Evolutionary conservation across 2,888 invertebrate genomes (phyloP).

Genomic region (Colostygia pectinataria): DNA sequence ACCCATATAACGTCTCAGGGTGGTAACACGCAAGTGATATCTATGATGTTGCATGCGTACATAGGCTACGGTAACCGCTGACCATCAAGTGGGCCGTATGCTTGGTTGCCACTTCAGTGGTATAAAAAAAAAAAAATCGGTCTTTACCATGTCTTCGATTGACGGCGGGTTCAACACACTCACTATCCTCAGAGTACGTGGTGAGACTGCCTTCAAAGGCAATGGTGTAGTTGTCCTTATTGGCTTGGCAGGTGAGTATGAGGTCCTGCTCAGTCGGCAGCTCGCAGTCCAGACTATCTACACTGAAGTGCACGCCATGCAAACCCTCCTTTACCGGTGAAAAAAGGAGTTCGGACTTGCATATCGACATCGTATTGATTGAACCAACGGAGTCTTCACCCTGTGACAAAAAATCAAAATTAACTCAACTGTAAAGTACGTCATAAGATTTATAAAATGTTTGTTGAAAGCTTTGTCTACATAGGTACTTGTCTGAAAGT

Average conservation of each 20-base stretch:
- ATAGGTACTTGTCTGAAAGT: too few species aligned
- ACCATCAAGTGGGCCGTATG: too few species aligned
- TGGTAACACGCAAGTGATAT: too few species aligned
- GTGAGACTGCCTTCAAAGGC: constrained; percentile 95
- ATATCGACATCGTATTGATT: constrained; percentile 92
- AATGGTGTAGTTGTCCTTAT: constrained; percentile 97
- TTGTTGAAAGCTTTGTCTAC: constrained; percentile 17
- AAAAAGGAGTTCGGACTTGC: constrained; percentile 95
- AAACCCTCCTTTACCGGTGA: constrained; percentile 93
- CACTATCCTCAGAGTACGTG: constrained; percentile 93
- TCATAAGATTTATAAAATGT: neutral
- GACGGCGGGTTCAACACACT: constrained; percentile 83
- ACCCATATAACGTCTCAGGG: too few species aligned
- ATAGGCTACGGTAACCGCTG: too few species aligned
- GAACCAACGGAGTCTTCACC: constrained; percentile 90
- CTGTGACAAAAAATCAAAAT: too few species aligned
- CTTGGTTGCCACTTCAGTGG: too few species aligned
- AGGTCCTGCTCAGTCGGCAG: constrained; percentile 91
- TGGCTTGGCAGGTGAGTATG: constrained; percentile 94
- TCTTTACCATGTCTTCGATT: constrained; percentile 80
- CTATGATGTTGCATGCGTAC: too few species aligned
- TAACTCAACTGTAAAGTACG: neutral
- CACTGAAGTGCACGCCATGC: constrained; percentile 91
- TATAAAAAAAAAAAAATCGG: too few species aligned
- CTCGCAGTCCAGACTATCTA: constrained; percentile 95